phyloP scores from a whole-genome alignment of 2,888 invertebrate genomes.

The Coleophora deauratella region DNA sequence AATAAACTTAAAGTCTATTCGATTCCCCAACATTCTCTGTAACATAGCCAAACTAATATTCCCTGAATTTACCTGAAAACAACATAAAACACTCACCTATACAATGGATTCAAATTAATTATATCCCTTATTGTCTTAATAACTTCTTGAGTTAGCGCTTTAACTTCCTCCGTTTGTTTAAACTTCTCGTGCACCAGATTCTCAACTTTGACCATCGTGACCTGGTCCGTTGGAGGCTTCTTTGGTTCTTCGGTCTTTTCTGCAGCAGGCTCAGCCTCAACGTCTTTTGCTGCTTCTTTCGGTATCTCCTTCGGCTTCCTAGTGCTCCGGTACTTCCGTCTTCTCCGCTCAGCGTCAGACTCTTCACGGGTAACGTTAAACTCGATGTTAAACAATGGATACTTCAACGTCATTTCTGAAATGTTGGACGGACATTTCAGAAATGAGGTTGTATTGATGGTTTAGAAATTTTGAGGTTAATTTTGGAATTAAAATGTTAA shows the following conservation, averaged over 20 bases:
- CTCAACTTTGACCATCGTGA: slow-evolving; percentile 95
- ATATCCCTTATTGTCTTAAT: slow-evolving; percentile 98
- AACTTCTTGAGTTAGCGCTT: slow-evolving; percentile 96
- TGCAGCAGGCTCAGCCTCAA: slow-evolving; percentile 18
- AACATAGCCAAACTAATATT: no score
- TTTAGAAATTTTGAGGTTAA: slow-evolving; percentile 8
- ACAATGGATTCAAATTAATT: slow-evolving; percentile 96
- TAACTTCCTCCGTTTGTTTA: slow-evolving; percentile 94
- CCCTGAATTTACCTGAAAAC: no score
- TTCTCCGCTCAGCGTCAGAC: slow-evolving; percentile 72
- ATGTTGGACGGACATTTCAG: slow-evolving; percentile 51
- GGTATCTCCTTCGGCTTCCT: slow-evolving; percentile 31
- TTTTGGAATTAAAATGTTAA: background rate
- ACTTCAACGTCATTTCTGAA: slow-evolving; percentile 84
- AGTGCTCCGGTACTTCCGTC: slow-evolving; percentile 60
- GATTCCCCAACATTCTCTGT: no score
- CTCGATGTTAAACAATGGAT: slow-evolving; percentile 87
- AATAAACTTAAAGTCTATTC: no score
- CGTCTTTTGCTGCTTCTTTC: slow-evolving; percentile 6
- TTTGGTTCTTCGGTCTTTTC: slow-evolving; percentile 22
- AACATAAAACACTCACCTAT: slow-evolving; percentile 65
- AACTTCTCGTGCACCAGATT: slow-evolving; percentile 93
- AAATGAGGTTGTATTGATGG: slow-evolving; percentile 37
- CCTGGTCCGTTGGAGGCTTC: slow-evolving; percentile 43
- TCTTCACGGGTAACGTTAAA: slow-evolving; percentile 89